Conservation (phyloP, 1,140 invertebrate species). For the Meloidogyne exigua region DNA sequence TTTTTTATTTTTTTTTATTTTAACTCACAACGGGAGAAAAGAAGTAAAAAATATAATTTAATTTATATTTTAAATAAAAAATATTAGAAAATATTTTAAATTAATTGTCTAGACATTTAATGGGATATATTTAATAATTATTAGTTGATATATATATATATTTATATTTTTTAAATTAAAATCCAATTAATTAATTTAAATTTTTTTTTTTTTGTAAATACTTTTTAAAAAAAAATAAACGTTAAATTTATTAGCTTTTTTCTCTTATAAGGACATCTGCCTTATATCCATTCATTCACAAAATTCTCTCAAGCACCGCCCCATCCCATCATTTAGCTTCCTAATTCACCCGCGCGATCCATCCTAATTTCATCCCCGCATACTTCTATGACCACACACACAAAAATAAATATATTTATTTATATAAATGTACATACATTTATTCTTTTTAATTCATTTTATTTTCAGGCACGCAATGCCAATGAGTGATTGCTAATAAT, state of each 20-base stretch:
- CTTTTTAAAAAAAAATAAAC: not conserved
- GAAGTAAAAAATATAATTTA: not conserved
- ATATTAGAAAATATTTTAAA: too few relatives aligned
- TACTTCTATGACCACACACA: constrained; percentile 3
- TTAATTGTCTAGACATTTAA: too few relatives aligned
- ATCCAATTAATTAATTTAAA: too few relatives aligned
- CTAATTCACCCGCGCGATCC: constrained; percentile 7
- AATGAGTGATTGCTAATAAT: not conserved
- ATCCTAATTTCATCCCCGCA: not conserved
- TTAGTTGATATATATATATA: too few relatives aligned
- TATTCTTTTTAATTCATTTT: not conserved
- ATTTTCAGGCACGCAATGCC: constrained; percentile 12
- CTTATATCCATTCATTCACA: not conserved
- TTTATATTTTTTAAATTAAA: too few relatives aligned
- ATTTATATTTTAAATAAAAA: too few relatives aligned
- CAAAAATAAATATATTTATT: not conserved
- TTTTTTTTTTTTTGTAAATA: too few relatives aligned
- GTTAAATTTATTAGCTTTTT: not conserved
- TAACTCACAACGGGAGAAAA: not conserved
- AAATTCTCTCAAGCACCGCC: not conserved
- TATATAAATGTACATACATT: too few relatives aligned
- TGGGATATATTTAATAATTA: too few relatives aligned
- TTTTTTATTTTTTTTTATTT: not conserved
- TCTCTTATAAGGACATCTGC: not conserved
- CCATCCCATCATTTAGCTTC: constrained; percentile 1